Base-by-base conservation (phyloP, 2,797 vertebrate species). In the Danio choprae region DNA sequence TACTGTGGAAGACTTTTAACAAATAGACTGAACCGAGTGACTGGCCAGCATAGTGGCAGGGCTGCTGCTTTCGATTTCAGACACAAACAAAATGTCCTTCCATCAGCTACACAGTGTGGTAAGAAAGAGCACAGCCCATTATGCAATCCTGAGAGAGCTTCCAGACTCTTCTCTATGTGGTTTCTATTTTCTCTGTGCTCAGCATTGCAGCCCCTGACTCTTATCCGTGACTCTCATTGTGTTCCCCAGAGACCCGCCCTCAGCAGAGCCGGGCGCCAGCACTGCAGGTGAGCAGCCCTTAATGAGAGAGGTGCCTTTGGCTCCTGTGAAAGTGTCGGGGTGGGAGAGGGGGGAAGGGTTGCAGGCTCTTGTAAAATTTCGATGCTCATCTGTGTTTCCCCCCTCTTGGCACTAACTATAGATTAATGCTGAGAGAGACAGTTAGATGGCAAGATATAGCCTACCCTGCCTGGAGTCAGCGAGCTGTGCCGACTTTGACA, bases 151-250 rank as follows among this genome's bases (percentile, higher is more conserved):
- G 18, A 29, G 22, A 53, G 60, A 65, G 64, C 53, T 71, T 65
- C 55, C 48, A 72, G 48, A 72, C 51, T 79, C 48, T 59, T 77
- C 80, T 68, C 38, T 15, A 22, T 83, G 74, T 62, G 79, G 70
- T 79, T 70, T 76, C 50, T 72, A 44, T 81, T 86, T 85, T 84
- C 79, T 81, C 67, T 83, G n/a, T 62, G 69, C 80, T 87, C 86
- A 85, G 84, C 84, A 86, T 72, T 20, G 65, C 56, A 29, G 77
- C 29, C 60, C 74, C 60, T 77, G 56, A 41, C 68, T 78, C 70
- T 67, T 80, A 40, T 74, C 70, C 20, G 29, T 6, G 44, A 58
- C 79, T 72, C 73, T 68, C 59, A 62, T 55, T 74, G 58, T 78
- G 51, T 16, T 83, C 85, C 81, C 84, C 20, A 20, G 78, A 82